Evolutionary conservation across 1,140 invertebrate species (phyloP).

Genomic region (Trialeurodes vaporariorum): DNA sequence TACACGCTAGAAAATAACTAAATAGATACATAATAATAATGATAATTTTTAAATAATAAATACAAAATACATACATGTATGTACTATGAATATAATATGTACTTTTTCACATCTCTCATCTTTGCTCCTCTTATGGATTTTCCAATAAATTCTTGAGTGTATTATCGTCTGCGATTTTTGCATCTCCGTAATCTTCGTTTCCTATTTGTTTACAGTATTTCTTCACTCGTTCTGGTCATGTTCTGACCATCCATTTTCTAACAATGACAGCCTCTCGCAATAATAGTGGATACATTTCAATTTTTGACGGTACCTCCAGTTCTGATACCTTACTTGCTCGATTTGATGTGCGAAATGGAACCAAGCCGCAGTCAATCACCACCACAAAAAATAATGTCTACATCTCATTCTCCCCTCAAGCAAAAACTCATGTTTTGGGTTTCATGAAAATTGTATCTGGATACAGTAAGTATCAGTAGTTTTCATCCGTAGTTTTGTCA

Average conservation of each 20-base stretch:
- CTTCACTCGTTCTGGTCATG: slow-evolving; percentile 58
- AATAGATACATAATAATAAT: too few relatives aligned
- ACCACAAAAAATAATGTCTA: slow-evolving; percentile 62
- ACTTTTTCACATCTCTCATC: too few relatives aligned
- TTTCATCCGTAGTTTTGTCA: too few relatives aligned
- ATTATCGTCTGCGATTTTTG: too few relatives aligned
- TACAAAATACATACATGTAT: too few relatives aligned
- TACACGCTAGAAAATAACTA: too few relatives aligned
- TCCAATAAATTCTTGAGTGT: too few relatives aligned
- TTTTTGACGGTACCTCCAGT: slow-evolving; percentile 62
- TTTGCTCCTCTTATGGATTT: too few relatives aligned
- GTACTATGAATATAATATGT: too few relatives aligned
- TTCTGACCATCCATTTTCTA: slow-evolving; percentile 71
- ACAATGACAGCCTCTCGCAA: slow-evolving; percentile 60
- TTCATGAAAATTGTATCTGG: slow-evolving; percentile 65
- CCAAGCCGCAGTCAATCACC: slow-evolving; percentile 71
- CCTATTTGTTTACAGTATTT: slow-evolving; percentile 42
- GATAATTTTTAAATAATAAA: too few relatives aligned
- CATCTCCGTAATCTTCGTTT: too few relatives aligned
- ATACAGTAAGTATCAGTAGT: slow-evolving; percentile 40
- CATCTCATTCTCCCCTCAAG: slow-evolving; percentile 56
- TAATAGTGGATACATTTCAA: slow-evolving; percentile 54
- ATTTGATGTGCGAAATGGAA: slow-evolving; percentile 60
- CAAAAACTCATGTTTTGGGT: slow-evolving; percentile 52
- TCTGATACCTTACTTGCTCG: slow-evolving; percentile 53